A percentile compares a stretch with the other conserved stretches of the same genome.
Evolutionary conservation across 1,140 invertebrate species (phyloP).

Genomic region (Listronotus oregonensis): DNA sequence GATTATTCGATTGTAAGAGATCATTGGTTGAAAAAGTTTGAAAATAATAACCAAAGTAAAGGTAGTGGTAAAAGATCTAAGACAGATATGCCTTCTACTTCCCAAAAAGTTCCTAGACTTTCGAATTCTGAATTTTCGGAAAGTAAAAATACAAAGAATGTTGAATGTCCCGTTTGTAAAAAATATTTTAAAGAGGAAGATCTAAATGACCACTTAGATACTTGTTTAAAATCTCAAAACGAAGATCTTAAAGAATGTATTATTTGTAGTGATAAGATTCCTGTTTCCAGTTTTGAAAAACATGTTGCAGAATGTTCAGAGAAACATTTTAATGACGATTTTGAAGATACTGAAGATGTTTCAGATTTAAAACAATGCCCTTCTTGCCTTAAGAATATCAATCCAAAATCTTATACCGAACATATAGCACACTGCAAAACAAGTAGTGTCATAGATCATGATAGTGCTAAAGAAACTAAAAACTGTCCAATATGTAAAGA

Average conservation of each 20-base stretch:
- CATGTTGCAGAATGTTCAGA: conserved; percentile 57
- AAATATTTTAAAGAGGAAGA: conserved; percentile 54
- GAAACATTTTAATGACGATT: conserved; percentile 34
- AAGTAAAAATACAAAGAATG: conserved; percentile 19
- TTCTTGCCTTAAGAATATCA: not conserved
- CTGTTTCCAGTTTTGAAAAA: conserved; percentile 50
- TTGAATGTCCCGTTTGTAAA: conserved; percentile 67
- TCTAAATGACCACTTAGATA: conserved; percentile 66
- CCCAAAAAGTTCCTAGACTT: conserved; percentile 35
- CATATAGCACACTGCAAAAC: not conserved
- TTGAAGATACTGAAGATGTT: conserved; percentile 31
- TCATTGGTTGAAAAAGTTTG: conserved; percentile 60
- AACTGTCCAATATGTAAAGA: conserved; percentile 63
- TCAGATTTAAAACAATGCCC: not conserved
- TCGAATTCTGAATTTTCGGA: conserved; percentile 24
- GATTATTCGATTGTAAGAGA: conserved; percentile 57
- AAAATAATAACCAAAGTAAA: conserved; percentile 18
- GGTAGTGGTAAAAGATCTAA: conserved; percentile 12
- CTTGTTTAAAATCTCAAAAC: conserved; percentile 56
- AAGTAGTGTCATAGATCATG: not conserved
- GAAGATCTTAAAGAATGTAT: conserved; percentile 44
- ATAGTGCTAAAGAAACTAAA: conserved; percentile 36
- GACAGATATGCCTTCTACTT: conserved; percentile 13
- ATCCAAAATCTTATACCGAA: not conserved
- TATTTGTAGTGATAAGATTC: conserved; percentile 51